Base-by-base conservation (phyloP, 35 echinoderm and acorn worm species). In the Hemicentrotus pulcherrimus region DNA sequence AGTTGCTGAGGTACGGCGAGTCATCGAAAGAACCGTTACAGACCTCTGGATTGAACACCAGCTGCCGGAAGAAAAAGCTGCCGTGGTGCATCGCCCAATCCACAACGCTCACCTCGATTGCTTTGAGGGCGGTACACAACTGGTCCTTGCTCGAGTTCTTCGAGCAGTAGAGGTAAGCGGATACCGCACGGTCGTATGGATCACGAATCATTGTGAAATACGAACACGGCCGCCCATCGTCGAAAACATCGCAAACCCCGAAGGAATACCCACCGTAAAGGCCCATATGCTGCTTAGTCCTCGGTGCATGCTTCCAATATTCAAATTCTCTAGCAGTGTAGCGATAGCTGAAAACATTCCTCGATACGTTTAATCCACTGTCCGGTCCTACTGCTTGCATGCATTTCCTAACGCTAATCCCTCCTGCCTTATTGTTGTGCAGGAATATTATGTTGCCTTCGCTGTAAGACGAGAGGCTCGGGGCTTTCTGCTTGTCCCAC, bases 361-460 rank as follows among this genome's bases (percentile, higher is more conserved):
- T 94, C 15, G 65, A 94, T 31, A 86, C 85, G 71, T 94, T 61
- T 32, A 91, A 94, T 48, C 94, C 95, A 47, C 19, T 35, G 24
- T 91, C 61, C 4, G 61, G 86, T 16, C 94, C 86, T 4, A 98
- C 86, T 89, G 91, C 97, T n/a, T 45, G 12, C 46, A 99, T 13
- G 46, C 98, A 99, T 4, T 96, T 94, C 85, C 97, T 99, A 19
- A 95, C 96, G 31, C 95, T 98, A 6, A 96, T 96, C 0, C 97
- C 98, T 19, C 97, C 98, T 8, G 98, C 98, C 96, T 99, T 99
- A 41, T 99, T 99, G 86, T 99, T 95, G 90, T 99, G 98, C 32
- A 99, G 91, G 47, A 96, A 99, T 1, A 97, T 94, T 4, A 95
- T 71, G 18, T 94, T 92, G 55, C 88, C 91, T 47, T 94, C 46